phyloP scores from a whole-genome alignment of 2,888 invertebrate genomes.

The Priocnemis perturbator region DNA sequence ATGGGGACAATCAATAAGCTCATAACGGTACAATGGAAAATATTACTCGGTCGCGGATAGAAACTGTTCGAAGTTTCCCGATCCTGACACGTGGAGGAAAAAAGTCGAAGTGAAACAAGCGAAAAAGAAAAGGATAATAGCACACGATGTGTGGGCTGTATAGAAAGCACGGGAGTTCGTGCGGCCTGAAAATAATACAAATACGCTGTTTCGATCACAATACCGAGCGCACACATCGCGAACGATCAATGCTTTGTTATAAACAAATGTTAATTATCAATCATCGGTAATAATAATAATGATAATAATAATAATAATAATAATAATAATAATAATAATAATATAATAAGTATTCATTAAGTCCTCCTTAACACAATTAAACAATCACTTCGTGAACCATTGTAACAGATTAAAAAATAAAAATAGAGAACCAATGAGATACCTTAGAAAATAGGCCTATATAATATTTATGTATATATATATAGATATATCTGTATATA shows the following conservation, averaged over 20 bases:
- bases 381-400: constrained; percentile 66
- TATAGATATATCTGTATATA: constrained; percentile 58
- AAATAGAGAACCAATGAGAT: constrained; percentile 65
- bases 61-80: constrained; percentile 38
- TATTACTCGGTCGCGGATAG: constrained; percentile 36
- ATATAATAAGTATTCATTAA: constrained; percentile 63
- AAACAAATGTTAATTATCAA: constrained; percentile 26
- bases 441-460: constrained; percentile 70
- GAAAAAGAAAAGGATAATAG: constrained; percentile 9
- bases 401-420: constrained; percentile 59
- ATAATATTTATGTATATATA: constrained; percentile 63
- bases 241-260: constrained; percentile 13
- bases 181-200: constrained; percentile 21
- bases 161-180: background rate
- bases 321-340: constrained; percentile 52
- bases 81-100: constrained; percentile 26
- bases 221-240: constrained; percentile 33
- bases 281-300: constrained; percentile 38
- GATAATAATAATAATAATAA: constrained; percentile 46
- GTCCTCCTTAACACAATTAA: constrained; percentile 70
- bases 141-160: constrained; percentile 30
- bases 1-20: constrained; percentile 30
- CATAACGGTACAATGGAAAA: constrained; percentile 5
- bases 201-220: constrained; percentile 3
- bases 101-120: constrained; percentile 1